Percentiles rank a stretch among this genome's conserved stretches.
Evolutionary conservation across 2,797 vertebrate species (phyloP).

Genomic region (Pterois miles): DNA sequence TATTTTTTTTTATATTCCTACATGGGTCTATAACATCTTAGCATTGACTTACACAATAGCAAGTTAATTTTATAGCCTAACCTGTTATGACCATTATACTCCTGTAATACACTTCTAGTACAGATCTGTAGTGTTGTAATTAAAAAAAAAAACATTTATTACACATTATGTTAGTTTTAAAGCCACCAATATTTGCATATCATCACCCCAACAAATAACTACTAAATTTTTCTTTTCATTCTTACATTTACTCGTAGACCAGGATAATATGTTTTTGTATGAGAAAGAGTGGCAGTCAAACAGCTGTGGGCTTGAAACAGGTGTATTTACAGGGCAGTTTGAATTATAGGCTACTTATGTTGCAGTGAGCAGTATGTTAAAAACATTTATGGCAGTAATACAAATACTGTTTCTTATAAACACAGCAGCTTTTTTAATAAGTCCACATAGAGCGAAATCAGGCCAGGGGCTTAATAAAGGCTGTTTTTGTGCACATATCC

Average conservation of each 20-base stretch:
- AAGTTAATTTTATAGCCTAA: rapidly evolving
- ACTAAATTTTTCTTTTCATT: background rate
- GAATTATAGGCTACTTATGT: background rate
- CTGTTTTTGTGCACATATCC: background rate
- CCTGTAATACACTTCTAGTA: background rate
- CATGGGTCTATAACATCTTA: background rate
- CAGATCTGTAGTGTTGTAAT: background rate
- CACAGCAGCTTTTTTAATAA: background rate
- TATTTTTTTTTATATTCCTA: background rate
- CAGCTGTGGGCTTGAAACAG: background rate
- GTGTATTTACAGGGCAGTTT: background rate
- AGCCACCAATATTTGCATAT: background rate
- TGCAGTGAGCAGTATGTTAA: background rate
- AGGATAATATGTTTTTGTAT: too few species aligned
- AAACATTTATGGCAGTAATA: background rate
- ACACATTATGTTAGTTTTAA: background rate
- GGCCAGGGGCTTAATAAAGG: background rate
- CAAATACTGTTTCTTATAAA: background rate
- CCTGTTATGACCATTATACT: background rate
- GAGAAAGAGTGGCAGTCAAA: too few species aligned
- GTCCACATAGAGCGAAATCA: too few species aligned
- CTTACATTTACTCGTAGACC: background rate
- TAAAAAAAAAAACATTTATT: too few species aligned
- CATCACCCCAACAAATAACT: background rate
- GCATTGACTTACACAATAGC: background rate